Base-by-base conservation (phyloP, 2,888 invertebrate species). In the Plagodis dolabraria region DNA sequence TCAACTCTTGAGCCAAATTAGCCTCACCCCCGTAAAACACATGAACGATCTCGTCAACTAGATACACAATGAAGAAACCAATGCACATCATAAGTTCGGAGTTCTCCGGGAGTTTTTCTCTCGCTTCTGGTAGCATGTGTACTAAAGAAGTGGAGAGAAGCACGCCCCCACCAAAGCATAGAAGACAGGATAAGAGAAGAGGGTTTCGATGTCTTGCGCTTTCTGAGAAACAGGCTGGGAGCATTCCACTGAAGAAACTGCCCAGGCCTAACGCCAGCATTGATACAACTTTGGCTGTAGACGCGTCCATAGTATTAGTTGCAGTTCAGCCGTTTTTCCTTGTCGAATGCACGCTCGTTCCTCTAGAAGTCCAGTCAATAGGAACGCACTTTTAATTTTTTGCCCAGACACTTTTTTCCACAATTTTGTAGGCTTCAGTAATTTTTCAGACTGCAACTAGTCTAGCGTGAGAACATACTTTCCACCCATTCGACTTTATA, bases 141-240 rank as follows among this genome's bases (percentile, higher is more conserved):
- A 96, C 93, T 38, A 97, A 69, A 0, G 96, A 94, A 0, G 97
- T 97, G 0, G 96, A 95, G 5, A 97, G 84, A 5, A 97, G 91
- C 33, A 97, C 96, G 0, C 97, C 97, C 6, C 96, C 97, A 5
- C 97, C 97, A 73, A 96, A 96, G 76, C 96, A 97, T 0, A 97
- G 89, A 7, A 96, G 84, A 11, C 95, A 92, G 0, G 96, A 96
- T 0, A 96, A 90, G 1, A 95, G 74, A 2, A 96, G 79, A 0
- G 95, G 95, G 75, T 94, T 94, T 33, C 93, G 87, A 64, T 90
- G 90, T 48, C 94, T 89, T 44, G 94, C 92, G 6, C 91, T 86
- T 44, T 94, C 92, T 0, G 95, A 93, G 70, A 96, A 94, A 61
- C 94, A 93, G 0, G 94, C 93, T 4, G 97, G 97, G 0, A 96